These are phyloP conservation scores for Epicampocera succincta DNA, from an alignment of 2,888 invertebrate genomes.

Conservation along the genomic window DNA sequence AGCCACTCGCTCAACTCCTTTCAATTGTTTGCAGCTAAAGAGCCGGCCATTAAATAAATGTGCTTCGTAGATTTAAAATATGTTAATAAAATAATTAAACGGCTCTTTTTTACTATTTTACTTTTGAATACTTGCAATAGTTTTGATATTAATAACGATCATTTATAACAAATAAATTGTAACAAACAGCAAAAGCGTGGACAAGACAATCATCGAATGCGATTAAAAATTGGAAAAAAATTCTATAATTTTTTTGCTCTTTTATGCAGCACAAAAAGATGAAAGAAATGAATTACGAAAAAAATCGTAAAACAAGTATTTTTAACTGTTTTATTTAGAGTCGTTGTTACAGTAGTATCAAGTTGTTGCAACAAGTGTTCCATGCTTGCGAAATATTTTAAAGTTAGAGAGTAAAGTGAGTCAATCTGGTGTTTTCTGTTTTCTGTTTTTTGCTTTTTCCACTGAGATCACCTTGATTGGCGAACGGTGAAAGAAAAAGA, in stretches of 20 bases:
- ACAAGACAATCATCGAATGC: slow-evolving; percentile 61
- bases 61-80: slow-evolving; percentile 45
- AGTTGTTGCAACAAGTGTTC: slow-evolving; percentile 65
- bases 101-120: slow-evolving; percentile 1
- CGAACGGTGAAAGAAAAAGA: slow-evolving; percentile 22
- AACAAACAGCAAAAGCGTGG: slow-evolving; percentile 68
- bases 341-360: slow-evolving; percentile 27
- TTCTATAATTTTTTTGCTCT: background rate
- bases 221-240: slow-evolving; percentile 36
- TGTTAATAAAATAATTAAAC: slow-evolving; percentile 58
- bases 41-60: slow-evolving; percentile 25
- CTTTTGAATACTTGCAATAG: slow-evolving; percentile 12
- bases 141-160: slow-evolving; percentile 27
- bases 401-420: slow-evolving; percentile 46
- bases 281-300: slow-evolving; percentile 4
- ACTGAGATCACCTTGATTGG: slow-evolving; percentile 39
- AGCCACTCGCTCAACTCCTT: slow-evolving; percentile 27
- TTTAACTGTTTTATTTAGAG: slow-evolving; percentile 54
- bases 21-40: slow-evolving; percentile 22
- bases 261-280: slow-evolving; percentile 8
- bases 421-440: background rate
- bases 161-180: slow-evolving; percentile 61
- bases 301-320: slow-evolving; percentile 54
- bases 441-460: slow-evolving; percentile 9
- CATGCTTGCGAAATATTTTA: slow-evolving; percentile 46